Percentiles rank a stretch among this genome's conserved stretches.
These are phyloP conservation scores for Typhlichthys eigenmanni DNA, from an alignment of 2,797 vertebrate genomes.

Conservation along the genomic window DNA sequence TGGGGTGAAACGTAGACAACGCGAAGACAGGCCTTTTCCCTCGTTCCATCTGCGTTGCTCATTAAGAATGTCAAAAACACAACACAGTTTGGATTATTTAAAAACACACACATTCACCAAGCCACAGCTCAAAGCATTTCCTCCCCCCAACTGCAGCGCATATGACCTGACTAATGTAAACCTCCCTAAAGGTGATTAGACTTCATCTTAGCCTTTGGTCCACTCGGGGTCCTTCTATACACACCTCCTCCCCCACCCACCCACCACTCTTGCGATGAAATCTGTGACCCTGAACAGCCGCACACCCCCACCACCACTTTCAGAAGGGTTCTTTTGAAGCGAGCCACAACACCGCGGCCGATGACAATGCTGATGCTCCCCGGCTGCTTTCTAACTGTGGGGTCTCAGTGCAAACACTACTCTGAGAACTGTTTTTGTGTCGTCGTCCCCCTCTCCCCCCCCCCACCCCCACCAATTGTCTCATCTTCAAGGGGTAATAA, in stretches of 20 bases:
- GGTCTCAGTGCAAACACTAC: slow-evolving; percentile 87
- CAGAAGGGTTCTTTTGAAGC: slow-evolving; percentile 45
- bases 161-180: slow-evolving; percentile 30
- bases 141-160: slow-evolving; percentile 22
- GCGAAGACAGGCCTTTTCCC: slow-evolving; percentile 42
- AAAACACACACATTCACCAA: slow-evolving; percentile 21
- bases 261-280: slow-evolving; percentile 58
- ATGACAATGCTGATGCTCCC: slow-evolving; percentile 62
- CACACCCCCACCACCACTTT: slow-evolving; percentile 26
- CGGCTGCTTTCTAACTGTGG: slow-evolving; percentile 69
- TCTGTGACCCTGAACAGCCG: slow-evolving; percentile 44
- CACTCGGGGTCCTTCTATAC: slow-evolving; percentile 46
- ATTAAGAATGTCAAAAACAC: slow-evolving; percentile 23
- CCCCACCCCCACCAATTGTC: slow-evolving; percentile 70
- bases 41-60: slow-evolving; percentile 23
- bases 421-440: slow-evolving; percentile 80
- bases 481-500: slow-evolving; percentile 92
- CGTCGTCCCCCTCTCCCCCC: neutral
- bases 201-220: slow-evolving; percentile 60
- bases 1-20: slow-evolving; percentile 15
- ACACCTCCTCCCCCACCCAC: slow-evolving; percentile 24
- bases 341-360: slow-evolving; percentile 38
- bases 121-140: slow-evolving; percentile 22
- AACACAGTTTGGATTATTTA: slow-evolving; percentile 24
- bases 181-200: slow-evolving; percentile 45